Conservation (phyloP, 2,888 invertebrate species). For the Parnassius glacialis region DNA sequence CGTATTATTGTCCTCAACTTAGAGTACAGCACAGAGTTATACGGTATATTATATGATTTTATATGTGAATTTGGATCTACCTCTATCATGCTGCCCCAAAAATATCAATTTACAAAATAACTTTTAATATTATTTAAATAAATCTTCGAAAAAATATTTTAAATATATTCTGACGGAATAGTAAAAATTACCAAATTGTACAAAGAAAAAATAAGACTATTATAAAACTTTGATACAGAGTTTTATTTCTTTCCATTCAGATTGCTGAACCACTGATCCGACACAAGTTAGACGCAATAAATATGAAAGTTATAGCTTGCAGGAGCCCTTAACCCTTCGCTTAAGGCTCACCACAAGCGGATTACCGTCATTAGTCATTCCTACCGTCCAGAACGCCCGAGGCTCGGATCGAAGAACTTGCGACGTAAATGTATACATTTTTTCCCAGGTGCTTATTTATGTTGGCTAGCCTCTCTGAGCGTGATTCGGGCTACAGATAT, state of each 20-base stretch:
- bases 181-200: too few species aligned
- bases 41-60: too few species aligned
- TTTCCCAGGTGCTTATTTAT: conserved; percentile 50
- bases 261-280: conserved; percentile 52
- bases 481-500: conserved; percentile 15
- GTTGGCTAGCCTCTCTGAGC: conserved; percentile 24
- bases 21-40: too few species aligned
- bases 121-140: too few species aligned
- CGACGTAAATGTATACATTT: conserved; percentile 54
- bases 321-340: conserved; percentile 75
- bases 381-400: conserved; percentile 67
- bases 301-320: conserved; percentile 67
- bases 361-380: conserved; percentile 78
- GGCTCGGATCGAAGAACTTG: conserved; percentile 52
- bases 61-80: too few species aligned
- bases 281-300: conserved; percentile 64
- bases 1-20: too few species aligned
- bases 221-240: neutral
- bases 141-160: too few species aligned
- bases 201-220: neutral
- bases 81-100: too few species aligned
- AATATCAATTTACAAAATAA: too few species aligned
- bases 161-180: too few species aligned
- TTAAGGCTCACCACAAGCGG: conserved; percentile 76
- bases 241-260: conserved; percentile 30